Percentiles rank a stretch among this genome's conserved stretches.
Conservation (phyloP, 1,140 invertebrate genomes). For the Halesus radiatus region DNA sequence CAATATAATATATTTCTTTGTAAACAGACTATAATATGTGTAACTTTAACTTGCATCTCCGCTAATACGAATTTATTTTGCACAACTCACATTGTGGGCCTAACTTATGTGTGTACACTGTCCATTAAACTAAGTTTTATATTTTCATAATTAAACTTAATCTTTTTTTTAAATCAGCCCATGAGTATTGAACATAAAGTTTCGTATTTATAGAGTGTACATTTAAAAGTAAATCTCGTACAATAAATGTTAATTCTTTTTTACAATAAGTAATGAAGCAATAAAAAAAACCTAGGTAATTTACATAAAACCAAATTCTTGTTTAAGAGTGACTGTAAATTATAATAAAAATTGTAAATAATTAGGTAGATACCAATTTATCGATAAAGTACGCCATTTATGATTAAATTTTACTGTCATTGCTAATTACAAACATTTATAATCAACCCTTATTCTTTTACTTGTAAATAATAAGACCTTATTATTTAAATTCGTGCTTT, state of each 20-base stretch:
- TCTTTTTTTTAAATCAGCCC: neutral
- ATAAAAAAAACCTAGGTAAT: constrained; percentile 32
- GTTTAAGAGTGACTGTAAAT: constrained; percentile 28
- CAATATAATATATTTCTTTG: too few relatives aligned
- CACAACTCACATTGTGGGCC: constrained; percentile 34
- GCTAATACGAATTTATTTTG: constrained; percentile 36
- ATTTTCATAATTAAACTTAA: constrained; percentile 27
- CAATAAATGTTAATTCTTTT: constrained; percentile 44
- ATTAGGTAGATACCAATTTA: constrained; percentile 35
- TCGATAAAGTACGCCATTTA: constrained; percentile 5
- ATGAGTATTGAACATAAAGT: neutral
- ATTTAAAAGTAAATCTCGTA: constrained; percentile 39
- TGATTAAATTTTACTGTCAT: neutral
- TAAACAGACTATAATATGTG: neutral
- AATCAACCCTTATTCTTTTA: too few relatives aligned
- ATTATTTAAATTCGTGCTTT: too few relatives aligned
- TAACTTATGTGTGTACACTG: constrained; percentile 8
- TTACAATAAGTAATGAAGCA: constrained; percentile 44
- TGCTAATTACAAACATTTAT: neutral
- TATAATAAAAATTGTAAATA: constrained; percentile 20
- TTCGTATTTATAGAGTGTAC: constrained; percentile 6
- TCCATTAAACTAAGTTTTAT: constrained; percentile 45
- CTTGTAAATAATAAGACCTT: too few relatives aligned
- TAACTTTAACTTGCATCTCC: neutral
- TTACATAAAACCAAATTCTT: constrained; percentile 28